These are phyloP conservation scores for Ametastegia equiseti DNA, from an alignment of 2,888 invertebrate species.

Conservation along the genomic window DNA sequence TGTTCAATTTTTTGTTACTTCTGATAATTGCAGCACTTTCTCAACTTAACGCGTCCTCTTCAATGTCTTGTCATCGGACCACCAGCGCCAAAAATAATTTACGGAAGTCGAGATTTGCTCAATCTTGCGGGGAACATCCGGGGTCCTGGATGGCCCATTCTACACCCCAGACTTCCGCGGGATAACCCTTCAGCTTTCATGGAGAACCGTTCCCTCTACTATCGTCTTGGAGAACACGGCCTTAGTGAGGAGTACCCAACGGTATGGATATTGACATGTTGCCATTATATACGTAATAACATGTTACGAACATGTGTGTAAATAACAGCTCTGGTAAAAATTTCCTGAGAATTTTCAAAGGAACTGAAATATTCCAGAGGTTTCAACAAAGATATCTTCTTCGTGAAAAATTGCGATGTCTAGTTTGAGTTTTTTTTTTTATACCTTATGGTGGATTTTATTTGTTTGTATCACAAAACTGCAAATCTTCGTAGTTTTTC, in stretches of 20 bases:
- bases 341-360: no score
- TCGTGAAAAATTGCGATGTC: no score
- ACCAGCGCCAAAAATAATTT: slow-evolving; percentile 72
- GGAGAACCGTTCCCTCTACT: slow-evolving; percentile 81
- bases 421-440: no score
- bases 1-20: not conserved
- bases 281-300: not conserved
- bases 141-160: slow-evolving; percentile 79
- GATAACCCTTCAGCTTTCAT: slow-evolving; percentile 80
- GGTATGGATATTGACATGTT: slow-evolving; percentile 64
- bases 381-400: no score
- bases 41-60: slow-evolving; percentile 18
- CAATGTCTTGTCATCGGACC: slow-evolving; percentile 2
- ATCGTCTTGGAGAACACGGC: slow-evolving; percentile 79
- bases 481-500: no score
- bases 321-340: no score
- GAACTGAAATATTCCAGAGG: no score
- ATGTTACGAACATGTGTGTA: not conserved
- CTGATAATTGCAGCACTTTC: not conserved
- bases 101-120: slow-evolving; percentile 79
- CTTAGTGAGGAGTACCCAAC: slow-evolving; percentile 80
- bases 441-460: no score
- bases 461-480: no score
- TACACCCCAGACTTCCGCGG: slow-evolving; percentile 78
- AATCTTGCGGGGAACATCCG: slow-evolving; percentile 80